Evolutionary conservation across 2,113 vertebrate genomes (phyloP).

Genomic region (Lycaon pictus): DNA sequence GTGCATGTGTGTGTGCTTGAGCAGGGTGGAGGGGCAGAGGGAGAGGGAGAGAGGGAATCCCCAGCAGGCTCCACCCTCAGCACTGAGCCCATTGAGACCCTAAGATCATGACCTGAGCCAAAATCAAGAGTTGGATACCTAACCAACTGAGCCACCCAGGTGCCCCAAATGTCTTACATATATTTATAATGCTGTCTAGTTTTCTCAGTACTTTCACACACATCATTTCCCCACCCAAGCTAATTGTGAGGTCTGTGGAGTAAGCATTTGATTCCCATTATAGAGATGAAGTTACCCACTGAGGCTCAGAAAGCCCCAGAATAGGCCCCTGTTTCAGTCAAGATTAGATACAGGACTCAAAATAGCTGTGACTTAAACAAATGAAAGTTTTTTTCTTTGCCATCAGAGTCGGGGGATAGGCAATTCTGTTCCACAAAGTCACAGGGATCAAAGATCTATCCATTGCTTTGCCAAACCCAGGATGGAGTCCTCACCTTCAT

Average conservation of each 20-base stretch:
- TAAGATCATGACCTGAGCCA: background rate
- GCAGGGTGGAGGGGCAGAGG: background rate
- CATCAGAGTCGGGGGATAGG: background rate
- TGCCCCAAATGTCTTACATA: background rate
- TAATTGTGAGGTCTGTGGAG: background rate
- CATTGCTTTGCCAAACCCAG: background rate
- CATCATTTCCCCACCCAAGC: background rate
- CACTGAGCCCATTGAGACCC: background rate
- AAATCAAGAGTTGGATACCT: background rate
- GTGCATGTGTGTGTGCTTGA: background rate
- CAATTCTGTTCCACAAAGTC: slow-evolving; percentile 41
- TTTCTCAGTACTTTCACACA: background rate
- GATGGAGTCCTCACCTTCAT: background rate
- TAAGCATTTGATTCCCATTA: background rate
- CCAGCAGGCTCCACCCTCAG: background rate
- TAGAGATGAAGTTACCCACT: background rate
- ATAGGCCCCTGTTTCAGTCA: background rate
- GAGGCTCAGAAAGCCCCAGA: slow-evolving; percentile 32
- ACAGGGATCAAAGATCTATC: background rate
- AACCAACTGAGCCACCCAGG: background rate
- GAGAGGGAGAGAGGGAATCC: background rate
- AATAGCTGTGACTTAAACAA: slow-evolving; percentile 40
- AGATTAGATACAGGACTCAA: background rate
- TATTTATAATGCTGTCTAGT: background rate
- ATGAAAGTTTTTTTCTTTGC: slow-evolving; percentile 42